These are phyloP conservation scores for Ladona fulva DNA, from an alignment of 1,140 invertebrate species.

Conservation along the genomic window DNA sequence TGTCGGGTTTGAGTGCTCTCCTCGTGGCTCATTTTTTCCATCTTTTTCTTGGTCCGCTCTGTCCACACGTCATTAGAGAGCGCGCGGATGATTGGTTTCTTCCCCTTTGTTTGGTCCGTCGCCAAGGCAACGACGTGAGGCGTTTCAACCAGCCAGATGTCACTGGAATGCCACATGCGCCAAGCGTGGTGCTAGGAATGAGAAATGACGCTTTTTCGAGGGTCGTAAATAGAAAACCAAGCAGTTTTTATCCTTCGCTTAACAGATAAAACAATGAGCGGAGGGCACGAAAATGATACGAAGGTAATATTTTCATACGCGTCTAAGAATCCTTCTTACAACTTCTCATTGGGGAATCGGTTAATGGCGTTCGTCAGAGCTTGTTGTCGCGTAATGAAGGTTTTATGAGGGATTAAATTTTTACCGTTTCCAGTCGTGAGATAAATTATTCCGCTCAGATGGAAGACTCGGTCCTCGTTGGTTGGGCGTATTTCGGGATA, in stretches of 20 bases:
- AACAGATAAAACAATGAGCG: background rate
- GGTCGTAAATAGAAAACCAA: background rate
- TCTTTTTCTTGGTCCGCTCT: background rate
- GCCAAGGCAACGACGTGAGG: background rate
- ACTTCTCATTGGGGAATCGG: background rate
- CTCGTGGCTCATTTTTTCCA: background rate
- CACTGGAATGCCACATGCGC: background rate
- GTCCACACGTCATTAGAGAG: background rate
- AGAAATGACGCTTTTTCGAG: constrained; percentile 3
- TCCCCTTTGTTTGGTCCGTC: constrained; percentile 2
- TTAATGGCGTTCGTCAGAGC: background rate
- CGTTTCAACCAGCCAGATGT: background rate
- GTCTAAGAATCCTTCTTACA: background rate
- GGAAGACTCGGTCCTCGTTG: background rate
- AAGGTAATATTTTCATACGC: background rate
- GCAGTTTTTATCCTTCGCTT: background rate
- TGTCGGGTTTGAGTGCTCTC: background rate
- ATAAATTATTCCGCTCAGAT: background rate
- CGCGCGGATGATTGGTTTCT: background rate
- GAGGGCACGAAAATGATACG: background rate
- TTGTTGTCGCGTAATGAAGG: background rate
- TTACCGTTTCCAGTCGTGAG: background rate
- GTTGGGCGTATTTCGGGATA: background rate
- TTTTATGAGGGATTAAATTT: background rate
- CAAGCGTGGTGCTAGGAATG: background rate